Percentiles rank a stretch among this genome's conserved stretches.
These are phyloP conservation scores for Semicossyphus pulcher DNA, from an alignment of 2,113 vertebrate genomes.

Conservation along the genomic window DNA sequence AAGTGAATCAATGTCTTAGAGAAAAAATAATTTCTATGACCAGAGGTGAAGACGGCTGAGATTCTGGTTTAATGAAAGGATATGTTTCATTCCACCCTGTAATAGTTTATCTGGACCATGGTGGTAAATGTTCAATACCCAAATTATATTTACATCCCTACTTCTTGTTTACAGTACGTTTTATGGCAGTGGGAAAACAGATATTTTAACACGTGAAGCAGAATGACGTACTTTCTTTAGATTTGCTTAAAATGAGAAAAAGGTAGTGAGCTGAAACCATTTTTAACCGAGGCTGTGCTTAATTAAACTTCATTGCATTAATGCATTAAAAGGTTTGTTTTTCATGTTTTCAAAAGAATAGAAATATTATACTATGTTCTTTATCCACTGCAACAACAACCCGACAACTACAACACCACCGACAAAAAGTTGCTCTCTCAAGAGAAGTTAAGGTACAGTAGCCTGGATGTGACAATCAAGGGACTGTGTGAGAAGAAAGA, in stretches of 20 bases:
- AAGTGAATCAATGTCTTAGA: background rate
- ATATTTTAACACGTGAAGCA: background rate
- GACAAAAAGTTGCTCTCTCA: background rate
- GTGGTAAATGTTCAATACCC: no score
- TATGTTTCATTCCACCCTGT: no score
- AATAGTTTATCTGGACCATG: no score
- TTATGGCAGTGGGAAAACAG: conserved; percentile 4
- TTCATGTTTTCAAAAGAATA: background rate
- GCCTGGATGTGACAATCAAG: conserved; percentile 21
- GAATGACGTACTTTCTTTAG: background rate
- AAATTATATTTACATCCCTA: no score
- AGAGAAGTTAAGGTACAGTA: conserved; percentile 15
- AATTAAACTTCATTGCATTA: background rate
- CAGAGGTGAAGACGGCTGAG: no score
- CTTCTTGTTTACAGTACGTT: background rate
- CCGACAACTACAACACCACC: background rate
- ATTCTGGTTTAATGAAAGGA: no score
- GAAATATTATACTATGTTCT: background rate
- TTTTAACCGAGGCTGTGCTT: background rate
- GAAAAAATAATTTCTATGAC: no score
- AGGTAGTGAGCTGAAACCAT: background rate
- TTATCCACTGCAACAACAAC: background rate
- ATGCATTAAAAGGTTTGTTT: background rate
- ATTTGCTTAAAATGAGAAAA: background rate
- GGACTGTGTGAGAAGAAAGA: background rate